These are phyloP conservation scores for Epinephelus coioides DNA, from an alignment of 2,797 vertebrate species.

Conservation along the genomic window DNA sequence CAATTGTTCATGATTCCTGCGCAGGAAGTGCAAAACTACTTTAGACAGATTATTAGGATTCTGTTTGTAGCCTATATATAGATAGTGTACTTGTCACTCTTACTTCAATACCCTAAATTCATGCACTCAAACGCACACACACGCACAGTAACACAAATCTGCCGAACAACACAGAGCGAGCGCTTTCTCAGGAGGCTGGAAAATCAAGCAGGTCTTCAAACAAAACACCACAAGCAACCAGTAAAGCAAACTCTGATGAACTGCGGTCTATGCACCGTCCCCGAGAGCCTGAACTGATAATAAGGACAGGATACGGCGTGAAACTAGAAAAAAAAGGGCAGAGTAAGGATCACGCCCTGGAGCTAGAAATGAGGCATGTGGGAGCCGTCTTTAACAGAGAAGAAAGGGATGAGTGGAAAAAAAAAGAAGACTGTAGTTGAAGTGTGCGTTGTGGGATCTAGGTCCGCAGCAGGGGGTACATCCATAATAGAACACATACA, in stretches of 20 bases:
- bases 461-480: constrained; percentile 68
- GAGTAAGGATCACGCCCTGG: constrained; percentile 25
- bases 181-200: constrained; percentile 24
- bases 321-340: constrained; percentile 28
- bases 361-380: constrained; percentile 45
- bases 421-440: constrained; percentile 41
- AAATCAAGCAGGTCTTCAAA: constrained; percentile 60
- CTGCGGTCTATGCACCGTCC: constrained; percentile 41
- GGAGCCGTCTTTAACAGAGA: constrained; percentile 51
- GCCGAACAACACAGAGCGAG: constrained; percentile 4
- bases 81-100: constrained; percentile 38
- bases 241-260: constrained; percentile 46
- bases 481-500: constrained; percentile 76
- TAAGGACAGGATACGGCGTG: constrained; percentile 44
- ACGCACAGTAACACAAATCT: constrained; percentile 23
- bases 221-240: constrained; percentile 50
- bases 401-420: constrained; percentile 35
- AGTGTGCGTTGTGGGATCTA: constrained; percentile 56
- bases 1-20: background rate
- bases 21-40: constrained; percentile 18
- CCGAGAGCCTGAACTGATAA: constrained; percentile 45
- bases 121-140: background rate
- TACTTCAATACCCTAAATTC: constrained; percentile 20
- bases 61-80: constrained; percentile 47
- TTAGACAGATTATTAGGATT: constrained; percentile 43